These are phyloP conservation scores for Cyprinodon brontotheroides DNA, from an alignment of 2,113 vertebrate genomes.

Conservation along the genomic window DNA sequence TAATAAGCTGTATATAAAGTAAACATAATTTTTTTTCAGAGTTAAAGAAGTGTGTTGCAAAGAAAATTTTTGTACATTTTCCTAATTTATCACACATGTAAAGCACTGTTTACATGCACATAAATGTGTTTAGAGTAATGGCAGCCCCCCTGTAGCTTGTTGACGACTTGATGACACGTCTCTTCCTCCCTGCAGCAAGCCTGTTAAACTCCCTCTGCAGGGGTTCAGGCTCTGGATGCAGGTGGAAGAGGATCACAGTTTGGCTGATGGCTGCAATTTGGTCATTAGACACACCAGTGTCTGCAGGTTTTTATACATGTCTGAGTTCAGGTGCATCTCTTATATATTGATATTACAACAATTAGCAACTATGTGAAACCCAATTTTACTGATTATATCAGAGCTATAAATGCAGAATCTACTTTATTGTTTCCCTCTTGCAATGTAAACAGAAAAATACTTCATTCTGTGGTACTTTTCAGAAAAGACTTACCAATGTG, in stretches of 20 bases:
- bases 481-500: too few species aligned
- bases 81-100: neutral
- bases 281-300: conserved; percentile 42
- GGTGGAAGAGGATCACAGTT: conserved; percentile 67
- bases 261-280: conserved; percentile 75
- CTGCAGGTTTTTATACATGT: conserved; percentile 17
- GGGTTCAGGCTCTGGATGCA: conserved; percentile 50
- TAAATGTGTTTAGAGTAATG: conserved; percentile 21
- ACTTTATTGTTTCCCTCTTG: too few species aligned
- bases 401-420: too few species aligned
- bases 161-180: conserved; percentile 63
- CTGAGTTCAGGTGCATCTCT: neutral
- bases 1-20: too few species aligned
- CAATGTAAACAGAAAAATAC: too few species aligned
- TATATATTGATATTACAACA: neutral
- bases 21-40: too few species aligned
- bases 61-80: too few species aligned
- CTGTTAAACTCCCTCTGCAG: conserved; percentile 59
- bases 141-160: conserved; percentile 49
- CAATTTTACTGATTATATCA: too few species aligned
- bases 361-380: neutral
- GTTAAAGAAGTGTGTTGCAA: too few species aligned
- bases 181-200: conserved; percentile 61
- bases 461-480: too few species aligned
- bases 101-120: conserved; percentile 5